Evolutionary conservation across 2,797 vertebrate genomes (phyloP).

Genomic region (Syngnathus rostellatus): DNA sequence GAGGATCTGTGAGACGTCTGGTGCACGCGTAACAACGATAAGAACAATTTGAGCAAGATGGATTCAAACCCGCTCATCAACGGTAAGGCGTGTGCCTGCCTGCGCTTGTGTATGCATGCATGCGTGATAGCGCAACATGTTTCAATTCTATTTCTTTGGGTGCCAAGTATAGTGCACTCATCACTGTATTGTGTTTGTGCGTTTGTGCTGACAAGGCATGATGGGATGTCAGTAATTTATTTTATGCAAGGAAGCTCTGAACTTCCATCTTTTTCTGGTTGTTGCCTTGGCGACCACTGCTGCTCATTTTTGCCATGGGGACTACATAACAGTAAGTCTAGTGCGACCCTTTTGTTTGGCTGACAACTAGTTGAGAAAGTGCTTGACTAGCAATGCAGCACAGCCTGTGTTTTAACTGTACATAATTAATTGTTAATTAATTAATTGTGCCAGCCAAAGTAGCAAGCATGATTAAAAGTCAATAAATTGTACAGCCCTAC

Average conservation of each 20-base stretch:
- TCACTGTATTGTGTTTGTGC: background rate
- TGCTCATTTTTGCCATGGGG: background rate
- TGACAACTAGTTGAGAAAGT: too few species aligned
- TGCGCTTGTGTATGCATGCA: slow-evolving; percentile 7
- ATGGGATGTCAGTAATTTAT: background rate
- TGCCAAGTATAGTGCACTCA: background rate
- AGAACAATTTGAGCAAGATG: slow-evolving; percentile 44
- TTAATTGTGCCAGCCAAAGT: too few species aligned
- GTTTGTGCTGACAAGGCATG: background rate
- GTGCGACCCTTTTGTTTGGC: background rate
- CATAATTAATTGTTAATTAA: too few species aligned
- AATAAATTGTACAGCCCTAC: too few species aligned
- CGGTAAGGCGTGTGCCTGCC: slow-evolving; percentile 51
- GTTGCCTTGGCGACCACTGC: background rate
- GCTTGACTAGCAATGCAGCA: too few species aligned
- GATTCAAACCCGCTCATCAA: slow-evolving; percentile 69
- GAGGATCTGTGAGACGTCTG: slow-evolving; percentile 23
- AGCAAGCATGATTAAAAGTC: too few species aligned
- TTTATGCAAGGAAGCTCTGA: background rate
- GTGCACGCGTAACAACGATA: background rate
- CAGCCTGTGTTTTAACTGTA: too few species aligned
- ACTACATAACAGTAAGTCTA: background rate
- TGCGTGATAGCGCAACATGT: background rate
- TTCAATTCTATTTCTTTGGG: background rate
- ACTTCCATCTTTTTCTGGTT: slow-evolving; percentile 1